A percentile compares a stretch with the other conserved stretches of the same genome.
These are phyloP conservation scores for Brienomyrus brachyistius DNA, from an alignment of 2,113 vertebrate genomes.

Conservation along the genomic window DNA sequence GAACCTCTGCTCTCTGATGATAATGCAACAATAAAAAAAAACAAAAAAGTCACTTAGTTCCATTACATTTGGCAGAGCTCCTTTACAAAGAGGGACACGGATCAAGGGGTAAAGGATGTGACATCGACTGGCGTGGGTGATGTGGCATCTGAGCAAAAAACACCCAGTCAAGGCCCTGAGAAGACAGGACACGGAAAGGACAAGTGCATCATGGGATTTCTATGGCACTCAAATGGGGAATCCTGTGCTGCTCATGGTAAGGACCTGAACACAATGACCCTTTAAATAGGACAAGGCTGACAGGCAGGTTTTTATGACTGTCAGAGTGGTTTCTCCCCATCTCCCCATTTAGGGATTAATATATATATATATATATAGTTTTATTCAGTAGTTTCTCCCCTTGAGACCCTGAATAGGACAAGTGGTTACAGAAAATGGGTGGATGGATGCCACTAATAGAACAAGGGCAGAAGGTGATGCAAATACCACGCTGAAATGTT, in stretches of 20 bases:
- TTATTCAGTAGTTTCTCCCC: not conserved
- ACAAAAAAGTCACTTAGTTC: not conserved
- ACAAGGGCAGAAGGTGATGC: not conserved
- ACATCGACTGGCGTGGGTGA: too few relatives aligned
- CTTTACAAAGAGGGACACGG: not conserved
- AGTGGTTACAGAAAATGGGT: not conserved
- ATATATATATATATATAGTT: not conserved
- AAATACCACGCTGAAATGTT: not conserved
- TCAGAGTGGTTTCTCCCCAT: too few relatives aligned
- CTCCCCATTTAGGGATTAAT: not conserved
- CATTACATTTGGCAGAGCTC: not conserved
- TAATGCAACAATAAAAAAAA: not conserved
- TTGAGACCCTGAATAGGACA: not conserved
- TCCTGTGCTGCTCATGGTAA: not conserved
- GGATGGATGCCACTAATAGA: not conserved
- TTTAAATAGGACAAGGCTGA: too few relatives aligned
- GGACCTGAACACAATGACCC: not conserved
- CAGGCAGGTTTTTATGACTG: too few relatives aligned
- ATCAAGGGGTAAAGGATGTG: not conserved
- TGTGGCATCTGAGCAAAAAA: not conserved
- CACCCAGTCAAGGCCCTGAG: not conserved
- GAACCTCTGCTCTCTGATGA: not conserved
- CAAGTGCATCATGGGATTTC: not conserved
- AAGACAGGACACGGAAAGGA: not conserved
- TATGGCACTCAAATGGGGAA: not conserved